Evolutionary conservation across 2,797 vertebrate species (phyloP).

Genomic region (Phrynocephalus vlangalii): DNA sequence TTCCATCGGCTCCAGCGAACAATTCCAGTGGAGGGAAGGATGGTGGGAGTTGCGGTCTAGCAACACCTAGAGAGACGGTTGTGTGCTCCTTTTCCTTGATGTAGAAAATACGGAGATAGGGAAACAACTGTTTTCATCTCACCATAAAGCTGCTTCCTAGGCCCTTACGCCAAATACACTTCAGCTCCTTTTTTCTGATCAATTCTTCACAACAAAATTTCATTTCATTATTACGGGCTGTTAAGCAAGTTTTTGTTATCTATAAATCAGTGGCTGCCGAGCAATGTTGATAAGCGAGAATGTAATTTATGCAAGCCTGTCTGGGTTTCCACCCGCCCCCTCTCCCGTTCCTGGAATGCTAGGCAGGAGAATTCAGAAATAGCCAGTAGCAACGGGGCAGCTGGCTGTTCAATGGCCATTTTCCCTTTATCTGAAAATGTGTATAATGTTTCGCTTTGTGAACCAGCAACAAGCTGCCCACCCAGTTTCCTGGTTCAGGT

Average conservation of each 20-base stretch:
- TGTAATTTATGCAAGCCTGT: background rate
- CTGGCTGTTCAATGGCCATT: background rate
- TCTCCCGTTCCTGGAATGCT: background rate
- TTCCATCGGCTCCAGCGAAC: background rate
- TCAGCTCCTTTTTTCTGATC: background rate
- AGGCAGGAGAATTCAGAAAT: background rate
- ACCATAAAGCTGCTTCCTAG: background rate
- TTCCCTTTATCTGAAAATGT: background rate
- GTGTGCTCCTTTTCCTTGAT: background rate
- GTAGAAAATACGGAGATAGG: background rate
- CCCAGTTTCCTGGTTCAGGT: background rate
- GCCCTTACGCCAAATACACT: background rate
- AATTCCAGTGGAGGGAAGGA: background rate
- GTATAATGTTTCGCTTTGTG: background rate
- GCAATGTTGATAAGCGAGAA: background rate
- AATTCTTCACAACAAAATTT: background rate
- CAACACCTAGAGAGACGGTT: background rate
- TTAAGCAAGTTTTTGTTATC: background rate
- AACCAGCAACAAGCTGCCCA: background rate
- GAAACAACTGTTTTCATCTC: background rate
- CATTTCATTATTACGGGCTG: background rate
- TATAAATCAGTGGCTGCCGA: background rate
- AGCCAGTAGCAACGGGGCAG: background rate
- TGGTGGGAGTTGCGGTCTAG: background rate
- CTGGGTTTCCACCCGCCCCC: accelerated